Evolutionary conservation across 1,140 invertebrate genomes (phyloP).

Genomic region (Calephelis nemesis): DNA sequence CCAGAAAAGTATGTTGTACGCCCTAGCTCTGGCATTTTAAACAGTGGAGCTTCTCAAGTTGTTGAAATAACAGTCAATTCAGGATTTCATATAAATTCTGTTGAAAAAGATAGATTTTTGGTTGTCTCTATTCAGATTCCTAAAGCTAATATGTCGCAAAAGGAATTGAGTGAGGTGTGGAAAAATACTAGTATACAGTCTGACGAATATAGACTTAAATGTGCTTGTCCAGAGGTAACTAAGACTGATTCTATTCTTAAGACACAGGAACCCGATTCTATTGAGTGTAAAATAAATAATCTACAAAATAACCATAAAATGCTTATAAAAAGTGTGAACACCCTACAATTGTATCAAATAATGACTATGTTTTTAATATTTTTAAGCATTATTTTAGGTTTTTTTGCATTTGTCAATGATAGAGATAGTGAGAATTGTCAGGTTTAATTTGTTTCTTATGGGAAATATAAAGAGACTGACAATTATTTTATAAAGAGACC

Average conservation of each 20-base stretch:
- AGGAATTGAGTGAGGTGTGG: constrained; percentile 41
- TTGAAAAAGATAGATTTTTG: constrained; percentile 44
- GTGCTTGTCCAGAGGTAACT: constrained; percentile 23
- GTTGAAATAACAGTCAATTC: constrained; percentile 38
- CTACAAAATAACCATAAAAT: constrained; percentile 33
- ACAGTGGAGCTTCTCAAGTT: constrained; percentile 29
- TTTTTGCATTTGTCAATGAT: constrained; percentile 11
- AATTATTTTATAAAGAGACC: too few species aligned
- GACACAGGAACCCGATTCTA: constrained; percentile 25
- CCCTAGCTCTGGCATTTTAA: constrained; percentile 35
- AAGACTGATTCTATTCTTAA: constrained; percentile 1
- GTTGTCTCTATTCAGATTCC: constrained; percentile 37
- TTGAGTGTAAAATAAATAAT: constrained; percentile 26
- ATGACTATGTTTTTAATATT: constrained; percentile 30
- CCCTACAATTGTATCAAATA: constrained; percentile 31
- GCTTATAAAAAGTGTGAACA: constrained; percentile 27
- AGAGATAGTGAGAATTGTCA: not conserved
- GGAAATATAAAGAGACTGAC: too few species aligned
- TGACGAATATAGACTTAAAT: constrained; percentile 44
- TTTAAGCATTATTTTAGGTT: constrained; percentile 26
- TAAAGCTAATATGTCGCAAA: constrained; percentile 32
- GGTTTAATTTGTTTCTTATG: too few species aligned
- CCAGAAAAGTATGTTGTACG: constrained; percentile 43
- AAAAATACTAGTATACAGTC: constrained; percentile 33
- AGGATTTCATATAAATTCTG: constrained; percentile 36